These are phyloP conservation scores for Anoplolepis gracilipes DNA, from an alignment of 1,140 invertebrate species.

Conservation along the genomic window DNA sequence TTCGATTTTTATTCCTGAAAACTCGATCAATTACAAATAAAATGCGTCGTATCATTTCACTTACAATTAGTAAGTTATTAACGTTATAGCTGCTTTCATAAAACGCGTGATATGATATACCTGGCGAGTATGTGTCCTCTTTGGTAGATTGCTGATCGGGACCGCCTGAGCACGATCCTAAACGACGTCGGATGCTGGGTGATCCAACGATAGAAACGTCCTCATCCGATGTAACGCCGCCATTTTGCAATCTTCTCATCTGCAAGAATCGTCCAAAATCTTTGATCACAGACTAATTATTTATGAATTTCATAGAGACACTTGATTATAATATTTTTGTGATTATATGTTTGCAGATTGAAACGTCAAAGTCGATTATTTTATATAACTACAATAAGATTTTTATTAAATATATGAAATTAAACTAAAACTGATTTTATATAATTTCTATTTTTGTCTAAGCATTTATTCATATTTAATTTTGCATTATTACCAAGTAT, in stretches of 20 bases:
- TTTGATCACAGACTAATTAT: conserved; percentile 10
- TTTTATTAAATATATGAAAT: neutral
- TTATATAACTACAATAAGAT: neutral
- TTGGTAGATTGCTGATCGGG: conserved; percentile 85
- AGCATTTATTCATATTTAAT: neutral
- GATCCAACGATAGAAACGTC: conserved; percentile 89
- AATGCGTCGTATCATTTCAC: neutral
- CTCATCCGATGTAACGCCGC: conserved; percentile 87
- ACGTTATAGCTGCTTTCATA: neutral
- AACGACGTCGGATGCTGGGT: conserved; percentile 89
- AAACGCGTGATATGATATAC: conserved; percentile 79
- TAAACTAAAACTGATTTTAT: neutral
- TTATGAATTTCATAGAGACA: neutral
- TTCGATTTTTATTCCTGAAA: neutral
- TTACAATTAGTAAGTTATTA: neutral
- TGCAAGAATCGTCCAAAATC: conserved; percentile 58
- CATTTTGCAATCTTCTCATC: conserved; percentile 86
- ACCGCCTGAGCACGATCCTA: conserved; percentile 89
- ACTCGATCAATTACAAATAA: neutral
- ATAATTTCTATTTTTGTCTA: neutral
- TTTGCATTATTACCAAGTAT: neutral
- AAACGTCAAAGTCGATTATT: neutral
- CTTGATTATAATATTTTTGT: neutral
- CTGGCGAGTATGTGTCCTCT: conserved; percentile 91
- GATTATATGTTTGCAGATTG: conserved; percentile 16